Base-by-base conservation (phyloP, 2,888 invertebrate genomes). In the Chorisops tibialis region DNA sequence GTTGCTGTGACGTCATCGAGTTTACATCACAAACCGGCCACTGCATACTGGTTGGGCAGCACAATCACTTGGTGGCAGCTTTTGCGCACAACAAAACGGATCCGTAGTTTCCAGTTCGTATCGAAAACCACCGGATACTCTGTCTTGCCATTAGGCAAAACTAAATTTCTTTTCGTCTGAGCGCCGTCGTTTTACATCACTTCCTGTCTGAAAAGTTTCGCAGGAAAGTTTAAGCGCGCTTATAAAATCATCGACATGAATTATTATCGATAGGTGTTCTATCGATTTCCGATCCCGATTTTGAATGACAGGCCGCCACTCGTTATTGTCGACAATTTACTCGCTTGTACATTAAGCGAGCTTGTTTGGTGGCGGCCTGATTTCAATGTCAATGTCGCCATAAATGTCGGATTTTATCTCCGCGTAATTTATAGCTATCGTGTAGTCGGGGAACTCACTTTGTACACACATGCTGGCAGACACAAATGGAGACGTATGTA, bases 321-420 rank as follows among this genome's bases (percentile, higher is more conserved):
- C 9, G 14, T 35, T 30, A 35, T 9, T 30, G 9, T 30, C 30
- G 30, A 30, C n/a, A 2, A 30, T 30, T 30, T 9, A 9, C 9
- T 30, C 2, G 30, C 30, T 9, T 7, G 9, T 30, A 30, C 3
- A 30, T 30, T 30, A 30, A 7, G 30, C 30, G 30, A 5, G 30
- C 30, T 30, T 2, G 30, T 30, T 65, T 66, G 64, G 61, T 66
- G 64, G 61, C 56, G 59, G 43, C 43, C 51, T 54, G 63, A 66
- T 66, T 68, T 69, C 69, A 69, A 69, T 69, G 69, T 67, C 69
- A 69, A 69, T 69, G 69, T 67, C 68, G 63, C 68, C 67, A 68
- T 69, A 69, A 69, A 69, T 61, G 69, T 69, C 69, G 59, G 69
- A 68, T 69, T 68, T 67, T 67, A 69, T 69, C 68, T 67, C 54